Evolutionary conservation across 2,888 invertebrate genomes (phyloP).

Genomic region (Antheraea assamensis): DNA sequence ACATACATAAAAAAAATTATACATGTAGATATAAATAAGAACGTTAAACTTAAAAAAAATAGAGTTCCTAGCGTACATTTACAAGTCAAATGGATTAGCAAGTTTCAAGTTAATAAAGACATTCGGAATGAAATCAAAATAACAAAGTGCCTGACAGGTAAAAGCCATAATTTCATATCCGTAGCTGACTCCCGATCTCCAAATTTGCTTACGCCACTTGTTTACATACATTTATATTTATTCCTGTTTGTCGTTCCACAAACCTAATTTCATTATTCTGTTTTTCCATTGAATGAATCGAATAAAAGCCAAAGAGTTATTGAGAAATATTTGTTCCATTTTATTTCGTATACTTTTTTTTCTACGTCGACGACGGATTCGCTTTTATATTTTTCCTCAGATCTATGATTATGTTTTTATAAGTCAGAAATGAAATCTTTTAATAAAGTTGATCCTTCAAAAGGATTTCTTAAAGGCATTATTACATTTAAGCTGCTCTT

Average conservation of each 20-base stretch:
- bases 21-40: too few relatives aligned
- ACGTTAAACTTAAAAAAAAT: neutral
- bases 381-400: neutral
- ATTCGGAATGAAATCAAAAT: neutral
- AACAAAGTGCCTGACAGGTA: neutral
- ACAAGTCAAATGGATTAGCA: neutral
- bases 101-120: neutral
- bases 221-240: conserved; percentile 12
- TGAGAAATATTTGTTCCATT: conserved; percentile 10
- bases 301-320: conserved; percentile 12
- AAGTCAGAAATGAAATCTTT: neutral
- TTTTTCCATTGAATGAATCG: conserved; percentile 10
- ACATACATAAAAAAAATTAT: too few relatives aligned
- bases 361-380: neutral
- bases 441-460: neutral
- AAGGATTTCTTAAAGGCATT: neutral
- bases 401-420: neutral
- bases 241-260: conserved; percentile 10
- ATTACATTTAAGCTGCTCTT: neutral
- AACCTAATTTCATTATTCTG: conserved; percentile 11
- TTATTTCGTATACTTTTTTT: neutral
- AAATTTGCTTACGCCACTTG: neutral
- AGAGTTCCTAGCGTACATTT: neutral
- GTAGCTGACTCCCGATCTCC: neutral
- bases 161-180: neutral